A percentile compares a stretch with the other conserved stretches of the same genome.
Evolutionary conservation across 2,888 invertebrate species (phyloP).

Genomic region (Noctua comes): DNA sequence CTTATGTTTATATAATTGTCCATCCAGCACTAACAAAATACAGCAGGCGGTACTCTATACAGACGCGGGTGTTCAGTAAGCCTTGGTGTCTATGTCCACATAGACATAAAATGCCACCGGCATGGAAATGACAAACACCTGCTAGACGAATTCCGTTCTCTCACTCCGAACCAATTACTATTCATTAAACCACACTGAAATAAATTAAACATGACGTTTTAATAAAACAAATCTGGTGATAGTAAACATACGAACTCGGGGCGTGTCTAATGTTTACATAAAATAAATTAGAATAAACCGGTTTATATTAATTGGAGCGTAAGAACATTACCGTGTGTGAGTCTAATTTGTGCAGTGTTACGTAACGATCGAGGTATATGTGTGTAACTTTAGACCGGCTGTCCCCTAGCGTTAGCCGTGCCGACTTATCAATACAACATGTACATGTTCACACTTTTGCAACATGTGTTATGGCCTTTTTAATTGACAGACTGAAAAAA

Average conservation of each 20-base stretch:
- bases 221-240: constrained; percentile 68
- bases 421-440: constrained; percentile 63
- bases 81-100: constrained; percentile 23
- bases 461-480: constrained; percentile 66
- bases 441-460: constrained; percentile 69
- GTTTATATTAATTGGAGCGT: constrained; percentile 84
- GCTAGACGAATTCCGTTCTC: constrained; percentile 41
- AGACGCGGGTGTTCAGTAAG: constrained; percentile 5
- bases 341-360: constrained; percentile 68
- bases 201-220: constrained; percentile 70
- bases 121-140: constrained; percentile 44
- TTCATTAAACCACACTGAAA: constrained; percentile 62
- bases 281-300: constrained; percentile 79
- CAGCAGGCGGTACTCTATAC: not conserved
- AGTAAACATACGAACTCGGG: constrained; percentile 64
- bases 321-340: constrained; percentile 80
- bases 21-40: not conserved
- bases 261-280: constrained; percentile 76
- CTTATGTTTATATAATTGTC: not conserved
- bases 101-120: constrained; percentile 18
- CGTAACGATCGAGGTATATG: constrained; percentile 49
- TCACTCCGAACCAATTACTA: constrained; percentile 55
- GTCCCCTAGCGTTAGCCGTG: constrained; percentile 62
- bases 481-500: constrained; percentile 67
- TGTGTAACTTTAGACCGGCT: constrained; percentile 66